Base-by-base conservation (phyloP, 1,140 invertebrate species). In the Neoseiulus cucumeris region DNA sequence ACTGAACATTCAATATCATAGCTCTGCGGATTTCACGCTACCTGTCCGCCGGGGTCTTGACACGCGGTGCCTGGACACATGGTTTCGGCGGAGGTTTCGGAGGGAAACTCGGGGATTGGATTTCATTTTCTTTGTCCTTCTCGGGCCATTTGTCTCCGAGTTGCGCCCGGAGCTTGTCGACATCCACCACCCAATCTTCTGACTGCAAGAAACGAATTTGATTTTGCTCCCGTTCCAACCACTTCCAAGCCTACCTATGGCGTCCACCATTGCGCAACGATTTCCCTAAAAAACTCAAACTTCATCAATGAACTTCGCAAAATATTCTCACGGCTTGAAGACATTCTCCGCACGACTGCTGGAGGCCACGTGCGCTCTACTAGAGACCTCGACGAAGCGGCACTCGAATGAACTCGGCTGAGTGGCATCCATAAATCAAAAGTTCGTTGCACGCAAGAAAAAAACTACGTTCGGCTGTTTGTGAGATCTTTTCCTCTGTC, bases 121-220 rank as follows among this genome's bases (percentile, higher is more conserved):
- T 33, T 29, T 59, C 51, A 29, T 59, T 33, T 17, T 17, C 12
- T 59, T 25, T 17, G n/a, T 59, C 51, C 22, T 59, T 59, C 33
- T 59, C 51, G 22, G 51, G 51, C 51, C 51, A 59, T 25, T 33
- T 17, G 33, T 59, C 51, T 2, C 51, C 51, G 22, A 59, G 51
- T 9, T 59, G 51, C 22, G 51, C 51, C 9, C 33, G 64, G 5
- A 70, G 64, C 59, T 69, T 85, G 69, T 76, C 81, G 73, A 87
- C 86, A 70, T 88, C 87, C 18, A 90, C 84, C 18, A 90, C 81
- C 85, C 86, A 91, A 75, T 89, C 87, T 72, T 89, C 86, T 6
- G 86, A 85, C 70, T 59, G 33, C 51, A 25, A 20, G 33, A 59
- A 25, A 9, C 9, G 14, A 59, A 59, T 59, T 39, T 59, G 4